phyloP scores from a whole-genome alignment of 2,888 invertebrate genomes.

The Papilio demoleus region DNA sequence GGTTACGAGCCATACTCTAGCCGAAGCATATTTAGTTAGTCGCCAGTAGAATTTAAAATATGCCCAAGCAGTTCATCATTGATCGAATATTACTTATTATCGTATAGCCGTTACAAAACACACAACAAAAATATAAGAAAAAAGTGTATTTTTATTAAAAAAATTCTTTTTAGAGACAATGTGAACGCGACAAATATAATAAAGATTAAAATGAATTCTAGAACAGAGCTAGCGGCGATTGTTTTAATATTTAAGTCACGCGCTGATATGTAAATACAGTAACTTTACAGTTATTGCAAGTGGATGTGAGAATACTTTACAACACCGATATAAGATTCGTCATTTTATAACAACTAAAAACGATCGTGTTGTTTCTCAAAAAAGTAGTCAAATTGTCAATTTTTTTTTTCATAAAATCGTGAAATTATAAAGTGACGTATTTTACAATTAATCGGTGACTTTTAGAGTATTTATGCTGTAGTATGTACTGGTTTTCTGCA shows the following conservation, averaged over 20 bases:
- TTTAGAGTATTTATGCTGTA: not conserved
- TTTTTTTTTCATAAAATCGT: not conserved
- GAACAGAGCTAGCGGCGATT: slow-evolving; percentile 61
- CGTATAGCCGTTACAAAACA: no score
- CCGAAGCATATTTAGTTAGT: no score
- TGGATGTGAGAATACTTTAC: not conserved
- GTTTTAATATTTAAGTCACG: slow-evolving; percentile 77
- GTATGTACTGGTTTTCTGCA: slow-evolving; percentile 50
- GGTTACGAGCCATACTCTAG: no score
- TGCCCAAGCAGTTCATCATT: no score
- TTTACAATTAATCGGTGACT: not conserved
- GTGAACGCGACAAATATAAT: slow-evolving; percentile 62
- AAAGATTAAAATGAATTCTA: slow-evolving; percentile 61
- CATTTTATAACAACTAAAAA: not conserved
- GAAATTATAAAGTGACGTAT: not conserved
- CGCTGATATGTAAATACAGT: slow-evolving; percentile 81
- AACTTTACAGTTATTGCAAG: slow-evolving; percentile 70
- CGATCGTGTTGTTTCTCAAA: not conserved
- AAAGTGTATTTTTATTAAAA: not conserved
- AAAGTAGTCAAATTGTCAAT: not conserved
- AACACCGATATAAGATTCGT: not conserved
- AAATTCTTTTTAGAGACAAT: not conserved
- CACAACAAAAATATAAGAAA: not conserved
- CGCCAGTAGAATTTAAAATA: no score
- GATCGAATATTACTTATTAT: no score